These are phyloP conservation scores for Delphinus delphis DNA, from an alignment of 2,113 vertebrate species.

Conservation along the genomic window DNA sequence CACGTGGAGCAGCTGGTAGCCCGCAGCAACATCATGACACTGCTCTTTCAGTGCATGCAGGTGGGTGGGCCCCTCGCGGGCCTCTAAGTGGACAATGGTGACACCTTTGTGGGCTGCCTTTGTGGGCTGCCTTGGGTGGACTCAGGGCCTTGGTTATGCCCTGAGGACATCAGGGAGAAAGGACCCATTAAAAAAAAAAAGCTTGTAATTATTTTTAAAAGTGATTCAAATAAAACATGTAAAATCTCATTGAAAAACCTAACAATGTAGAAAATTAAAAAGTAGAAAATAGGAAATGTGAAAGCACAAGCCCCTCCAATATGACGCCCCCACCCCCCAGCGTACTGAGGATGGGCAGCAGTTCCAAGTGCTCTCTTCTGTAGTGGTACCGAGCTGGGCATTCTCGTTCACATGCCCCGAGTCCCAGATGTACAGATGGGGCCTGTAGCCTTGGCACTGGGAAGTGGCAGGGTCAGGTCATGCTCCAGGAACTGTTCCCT, in stretches of 20 bases:
- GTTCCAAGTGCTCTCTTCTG: neutral
- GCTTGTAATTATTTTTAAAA: neutral
- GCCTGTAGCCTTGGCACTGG: neutral
- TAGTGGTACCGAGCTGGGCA: neutral
- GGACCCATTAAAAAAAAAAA: neutral
- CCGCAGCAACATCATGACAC: conserved; percentile 96
- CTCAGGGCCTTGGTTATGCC: neutral
- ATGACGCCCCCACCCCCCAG: fast-evolving
- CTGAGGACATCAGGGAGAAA: neutral
- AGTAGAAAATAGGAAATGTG: neutral
- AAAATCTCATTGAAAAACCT: neutral
- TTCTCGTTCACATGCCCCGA: too few species aligned
- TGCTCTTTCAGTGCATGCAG: conserved; percentile 98
- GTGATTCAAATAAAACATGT: neutral
- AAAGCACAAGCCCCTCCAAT: neutral
- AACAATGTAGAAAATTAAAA: neutral
- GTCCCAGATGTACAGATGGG: neutral
- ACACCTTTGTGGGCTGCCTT: too few species aligned
- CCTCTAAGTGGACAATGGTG: neutral
- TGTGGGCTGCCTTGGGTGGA: neutral
- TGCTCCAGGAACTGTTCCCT: neutral
- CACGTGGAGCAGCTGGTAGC: conserved; percentile 95
- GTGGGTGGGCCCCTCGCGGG: conserved; percentile 67
- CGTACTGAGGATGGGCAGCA: neutral
- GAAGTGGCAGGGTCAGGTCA: neutral